Evolutionary conservation across 2,113 vertebrate species (phyloP), one percentile per base, ranked within the genome.

Genomic region (Galemys pyrenaicus): DNA sequence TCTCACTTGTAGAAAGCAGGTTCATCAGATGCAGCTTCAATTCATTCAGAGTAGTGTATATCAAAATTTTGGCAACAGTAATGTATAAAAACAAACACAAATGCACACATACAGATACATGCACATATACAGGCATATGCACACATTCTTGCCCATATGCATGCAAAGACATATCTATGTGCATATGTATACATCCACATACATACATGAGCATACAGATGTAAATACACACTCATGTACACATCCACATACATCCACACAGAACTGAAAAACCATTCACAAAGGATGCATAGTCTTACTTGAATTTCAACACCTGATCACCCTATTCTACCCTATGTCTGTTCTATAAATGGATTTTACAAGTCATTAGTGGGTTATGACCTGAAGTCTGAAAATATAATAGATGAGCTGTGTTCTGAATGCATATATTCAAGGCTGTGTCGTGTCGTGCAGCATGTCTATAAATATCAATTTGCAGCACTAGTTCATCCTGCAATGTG

Each of bases 401-500:
- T 46, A 26, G 16, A 75, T 17, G 30, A 30, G 41, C 54, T 49
- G 0, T 17, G 16, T 30, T 51, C 26, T 51, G 32, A n/a, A 26
- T 37, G 26, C 24, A n/a, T 2, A 70, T 17, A 5, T 20, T 80
- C 11, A n/a, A 7, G 54, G 49, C 35, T 44, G 4, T 4, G 8
- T 0, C 51, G 2, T 22, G 0, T 3, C 35, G 15, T 19, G 24
- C 3, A 17, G 3, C 11, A 9, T 17, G 9, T 20, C 41, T 62
- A 1, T 6, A n/a, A 26, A 37, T 16, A 35, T 32, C 19, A 30
- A 6, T n/a, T 5, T 37, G 22, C 8, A 46, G 12, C 2, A 20
- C 2, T 2, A 12, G 44, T 49, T 58, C n/a, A 35, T 51, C 26
- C 39, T 71, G 8, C 3, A 6, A 0, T 17, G 35, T 5, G 16